phyloP scores from a whole-genome alignment of 2,113 vertebrate species.

The Propithecus coquereli region DNA sequence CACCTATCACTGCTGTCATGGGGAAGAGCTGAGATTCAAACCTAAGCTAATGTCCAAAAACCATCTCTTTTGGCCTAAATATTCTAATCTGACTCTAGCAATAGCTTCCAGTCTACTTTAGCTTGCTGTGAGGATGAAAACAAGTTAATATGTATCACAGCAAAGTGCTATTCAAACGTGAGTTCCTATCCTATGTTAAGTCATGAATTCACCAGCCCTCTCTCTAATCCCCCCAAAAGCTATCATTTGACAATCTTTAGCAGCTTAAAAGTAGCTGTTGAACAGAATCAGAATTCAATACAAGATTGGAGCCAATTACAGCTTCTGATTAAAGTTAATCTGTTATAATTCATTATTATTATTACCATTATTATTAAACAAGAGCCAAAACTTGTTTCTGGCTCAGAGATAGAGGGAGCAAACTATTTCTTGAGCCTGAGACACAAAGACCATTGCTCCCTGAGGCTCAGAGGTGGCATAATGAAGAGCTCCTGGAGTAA shows the following conservation, averaged over 20 bases:
- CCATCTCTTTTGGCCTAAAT: neutral
- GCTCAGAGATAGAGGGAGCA: conserved; percentile 20
- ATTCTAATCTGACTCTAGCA: neutral
- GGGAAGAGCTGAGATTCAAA: neutral
- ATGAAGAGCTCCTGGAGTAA: conserved; percentile 76
- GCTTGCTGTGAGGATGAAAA: neutral
- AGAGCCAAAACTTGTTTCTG: conserved; percentile 7
- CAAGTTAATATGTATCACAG: neutral
- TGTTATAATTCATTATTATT: conserved; percentile 47
- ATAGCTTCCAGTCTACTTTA: neutral
- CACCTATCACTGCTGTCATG: neutral
- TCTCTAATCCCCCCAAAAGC: neutral
- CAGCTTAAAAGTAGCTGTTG: conserved; percentile 35
- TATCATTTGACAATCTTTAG: conserved; percentile 34
- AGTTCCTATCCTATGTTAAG: conserved; percentile 3
- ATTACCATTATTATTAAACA: neutral
- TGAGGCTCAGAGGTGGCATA: conserved; percentile 55
- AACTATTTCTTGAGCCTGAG: neutral
- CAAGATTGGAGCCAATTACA: conserved; percentile 19
- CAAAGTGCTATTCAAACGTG: neutral
- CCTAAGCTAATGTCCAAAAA: neutral
- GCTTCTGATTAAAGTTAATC: conserved; percentile 44
- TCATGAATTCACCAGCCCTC: conserved; percentile 10
- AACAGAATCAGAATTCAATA: conserved; percentile 48
- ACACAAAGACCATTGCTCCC: conserved; percentile 51